These are phyloP conservation scores for Caligus rogercresseyi DNA, from an alignment of 1,140 invertebrate species.

Conservation along the genomic window DNA sequence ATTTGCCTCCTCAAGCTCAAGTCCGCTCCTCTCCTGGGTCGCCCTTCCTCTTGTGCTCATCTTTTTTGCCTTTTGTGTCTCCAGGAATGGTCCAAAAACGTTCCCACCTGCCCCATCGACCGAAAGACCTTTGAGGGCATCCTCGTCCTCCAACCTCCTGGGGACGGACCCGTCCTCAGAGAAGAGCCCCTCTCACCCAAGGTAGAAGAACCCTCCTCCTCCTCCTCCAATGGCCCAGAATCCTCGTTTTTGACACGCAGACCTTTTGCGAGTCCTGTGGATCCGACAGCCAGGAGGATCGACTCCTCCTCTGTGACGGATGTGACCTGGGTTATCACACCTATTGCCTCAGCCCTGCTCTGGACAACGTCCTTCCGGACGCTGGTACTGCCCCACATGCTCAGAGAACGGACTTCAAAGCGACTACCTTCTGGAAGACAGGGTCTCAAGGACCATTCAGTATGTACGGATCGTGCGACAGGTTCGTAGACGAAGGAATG, in stretches of 20 bases:
- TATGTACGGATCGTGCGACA: not conserved
- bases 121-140: not conserved
- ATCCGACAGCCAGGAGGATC: not conserved
- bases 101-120: conserved; percentile 12
- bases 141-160: not conserved
- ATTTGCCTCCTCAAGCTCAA: conserved; percentile 3
- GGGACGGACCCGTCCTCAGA: not conserved
- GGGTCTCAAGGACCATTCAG: not conserved
- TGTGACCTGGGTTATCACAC: conserved; percentile 69
- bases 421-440: not conserved
- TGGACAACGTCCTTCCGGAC: not conserved
- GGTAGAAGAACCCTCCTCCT: not conserved
- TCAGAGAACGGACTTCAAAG: not conserved
- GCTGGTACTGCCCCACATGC: conserved; percentile 12
- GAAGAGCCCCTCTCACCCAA: not conserved
- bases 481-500: not conserved
- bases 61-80: conserved; percentile 27
- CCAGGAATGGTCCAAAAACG: conserved; percentile 26
- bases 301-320: conserved; percentile 26
- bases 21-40: not conserved
- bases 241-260: not conserved
- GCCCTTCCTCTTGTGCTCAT: conserved; percentile 1
- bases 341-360: conserved; percentile 35
- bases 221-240: not conserved
- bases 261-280: conserved; percentile 8